phyloP scores from a whole-genome alignment of 2,797 vertebrate species.

The Diceros bicornis region DNA sequence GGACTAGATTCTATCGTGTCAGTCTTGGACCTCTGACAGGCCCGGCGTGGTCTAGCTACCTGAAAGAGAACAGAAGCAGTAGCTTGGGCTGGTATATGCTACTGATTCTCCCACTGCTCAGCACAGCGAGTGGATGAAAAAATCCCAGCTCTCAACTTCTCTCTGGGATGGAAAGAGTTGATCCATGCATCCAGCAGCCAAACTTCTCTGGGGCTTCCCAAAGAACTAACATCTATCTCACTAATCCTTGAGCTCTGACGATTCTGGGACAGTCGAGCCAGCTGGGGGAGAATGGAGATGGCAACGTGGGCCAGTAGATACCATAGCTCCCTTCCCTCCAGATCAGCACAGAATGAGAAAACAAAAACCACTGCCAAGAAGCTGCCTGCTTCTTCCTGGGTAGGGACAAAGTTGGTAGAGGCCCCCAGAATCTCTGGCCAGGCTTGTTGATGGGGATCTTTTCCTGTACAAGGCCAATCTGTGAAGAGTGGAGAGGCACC shows the following conservation, averaged over 20 bases:
- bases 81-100: too few relatives aligned
- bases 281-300: not conserved
- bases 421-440: fast-evolving
- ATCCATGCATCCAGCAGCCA: not conserved
- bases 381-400: not conserved
- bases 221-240: not conserved
- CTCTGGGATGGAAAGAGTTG: not conserved
- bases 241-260: not conserved
- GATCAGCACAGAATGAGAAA: not conserved
- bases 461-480: not conserved
- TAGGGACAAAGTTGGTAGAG: not conserved
- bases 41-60: too few relatives aligned
- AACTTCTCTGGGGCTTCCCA: not conserved
- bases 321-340: not conserved
- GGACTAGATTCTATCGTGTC: too few relatives aligned
- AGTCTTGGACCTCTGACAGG: too few relatives aligned
- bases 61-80: too few relatives aligned
- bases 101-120: too few relatives aligned
- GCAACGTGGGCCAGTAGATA: not conserved
- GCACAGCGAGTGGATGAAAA: too few relatives aligned
- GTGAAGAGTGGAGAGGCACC: not conserved
- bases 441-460: fast-evolving
- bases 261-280: not conserved
- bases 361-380: not conserved
- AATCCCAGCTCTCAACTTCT: not conserved